phyloP scores from a whole-genome alignment of 2,888 invertebrate genomes.

The Tinea trinotella region DNA sequence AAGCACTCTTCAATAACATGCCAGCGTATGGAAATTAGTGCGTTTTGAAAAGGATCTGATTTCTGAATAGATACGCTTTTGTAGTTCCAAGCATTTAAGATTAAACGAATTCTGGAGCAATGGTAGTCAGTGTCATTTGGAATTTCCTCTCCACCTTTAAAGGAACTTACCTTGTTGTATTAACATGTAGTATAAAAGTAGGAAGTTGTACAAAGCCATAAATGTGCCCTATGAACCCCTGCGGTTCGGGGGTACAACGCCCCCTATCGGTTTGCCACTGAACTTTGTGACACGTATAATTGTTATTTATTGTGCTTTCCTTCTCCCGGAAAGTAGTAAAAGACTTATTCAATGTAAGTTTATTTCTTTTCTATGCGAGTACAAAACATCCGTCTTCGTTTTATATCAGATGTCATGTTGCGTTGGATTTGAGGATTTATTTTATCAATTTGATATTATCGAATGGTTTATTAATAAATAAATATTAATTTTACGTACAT shows the following conservation, averaged over 20 bases:
- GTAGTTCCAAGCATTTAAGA: background rate
- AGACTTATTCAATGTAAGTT: conserved; percentile 17
- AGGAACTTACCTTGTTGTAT: conserved; percentile 39
- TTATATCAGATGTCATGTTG: background rate
- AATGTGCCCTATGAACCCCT: conserved; percentile 28
- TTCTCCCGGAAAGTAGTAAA: conserved; percentile 17
- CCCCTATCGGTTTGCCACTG: background rate
- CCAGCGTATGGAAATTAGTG: conserved; percentile 60
- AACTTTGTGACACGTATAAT: conserved; percentile 27
- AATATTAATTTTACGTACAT: too few relatives aligned
- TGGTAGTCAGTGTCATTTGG: background rate
- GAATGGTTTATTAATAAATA: too few relatives aligned
- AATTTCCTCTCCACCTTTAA: too few relatives aligned
- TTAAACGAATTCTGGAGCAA: background rate
- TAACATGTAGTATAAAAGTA: conserved; percentile 32
- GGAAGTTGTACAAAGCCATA: conserved; percentile 28
- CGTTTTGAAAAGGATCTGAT: conserved; percentile 60
- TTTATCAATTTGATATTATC: too few relatives aligned
- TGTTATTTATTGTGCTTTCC: conserved; percentile 28
- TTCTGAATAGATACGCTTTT: conserved; percentile 38
- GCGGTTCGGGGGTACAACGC: conserved; percentile 18
- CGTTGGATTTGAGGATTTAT: background rate
- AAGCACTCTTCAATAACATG: conserved; percentile 58
- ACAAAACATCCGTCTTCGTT: conserved; percentile 8
- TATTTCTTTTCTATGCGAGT: conserved; percentile 8